Percentiles rank a stretch among this genome's conserved stretches.
phyloP scores from a whole-genome alignment of 2,888 invertebrate species.

The Hermaeophaga mercurialis region DNA sequence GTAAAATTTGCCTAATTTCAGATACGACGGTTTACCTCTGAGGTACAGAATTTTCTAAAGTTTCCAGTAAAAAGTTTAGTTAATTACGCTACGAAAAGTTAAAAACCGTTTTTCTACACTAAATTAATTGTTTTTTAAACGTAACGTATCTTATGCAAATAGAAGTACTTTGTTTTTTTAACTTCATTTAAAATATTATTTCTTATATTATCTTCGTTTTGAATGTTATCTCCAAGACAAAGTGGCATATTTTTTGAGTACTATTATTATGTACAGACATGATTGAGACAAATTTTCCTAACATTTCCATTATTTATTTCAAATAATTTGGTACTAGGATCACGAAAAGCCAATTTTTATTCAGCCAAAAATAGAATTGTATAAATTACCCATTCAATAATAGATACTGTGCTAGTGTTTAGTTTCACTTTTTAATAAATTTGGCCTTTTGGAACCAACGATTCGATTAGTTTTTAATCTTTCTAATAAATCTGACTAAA shows the following conservation, averaged over 20 bases:
- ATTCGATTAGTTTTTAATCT: conserved; percentile 7
- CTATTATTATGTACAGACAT: conserved; percentile 20
- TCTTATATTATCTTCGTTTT: not conserved
- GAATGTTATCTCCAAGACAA: not conserved
- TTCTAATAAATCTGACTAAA: not conserved
- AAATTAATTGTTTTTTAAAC: not conserved
- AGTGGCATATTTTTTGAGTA: not conserved
- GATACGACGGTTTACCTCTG: no score
- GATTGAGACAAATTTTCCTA: conserved; percentile 17
- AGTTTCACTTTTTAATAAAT: conserved; percentile 5
- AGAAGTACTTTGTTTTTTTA: conserved; percentile 11
- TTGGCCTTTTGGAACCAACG: not conserved
- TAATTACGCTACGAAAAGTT: conserved; percentile 1
- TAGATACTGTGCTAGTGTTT: not conserved
- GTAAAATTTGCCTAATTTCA: no score
- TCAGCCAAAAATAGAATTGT: conserved; percentile 1
- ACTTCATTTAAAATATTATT: not conserved
- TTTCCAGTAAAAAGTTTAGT: no score
- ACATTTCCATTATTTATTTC: conserved; percentile 18
- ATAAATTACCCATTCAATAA: not conserved
- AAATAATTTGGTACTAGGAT: conserved; percentile 13
- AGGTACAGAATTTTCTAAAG: no score
- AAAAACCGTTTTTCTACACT: conserved; percentile 8
- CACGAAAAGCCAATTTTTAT: conserved; percentile 9
- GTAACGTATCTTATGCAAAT: not conserved